phyloP scores from a whole-genome alignment of 2,113 vertebrate species.

The Perca schrenkii region DNA sequence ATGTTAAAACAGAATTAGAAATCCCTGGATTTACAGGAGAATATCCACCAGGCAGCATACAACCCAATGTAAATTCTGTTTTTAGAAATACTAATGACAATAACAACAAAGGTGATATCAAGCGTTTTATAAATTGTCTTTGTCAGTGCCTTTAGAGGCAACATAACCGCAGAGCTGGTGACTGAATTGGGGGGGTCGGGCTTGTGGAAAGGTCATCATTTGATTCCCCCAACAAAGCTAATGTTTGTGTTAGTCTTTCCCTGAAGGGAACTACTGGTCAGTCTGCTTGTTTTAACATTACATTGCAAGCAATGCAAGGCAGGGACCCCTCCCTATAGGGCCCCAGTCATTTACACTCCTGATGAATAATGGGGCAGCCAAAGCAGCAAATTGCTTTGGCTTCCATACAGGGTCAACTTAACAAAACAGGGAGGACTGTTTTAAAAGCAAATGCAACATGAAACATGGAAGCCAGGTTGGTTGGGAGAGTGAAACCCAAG shows the following conservation, averaged over 20 bases:
- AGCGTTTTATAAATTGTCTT: background rate
- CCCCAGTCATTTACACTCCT: background rate
- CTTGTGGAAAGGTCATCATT: background rate
- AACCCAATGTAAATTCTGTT: background rate
- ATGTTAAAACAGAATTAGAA: background rate
- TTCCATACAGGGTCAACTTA: slow-evolving; percentile 5
- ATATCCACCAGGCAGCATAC: background rate
- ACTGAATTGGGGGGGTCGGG: too few relatives aligned
- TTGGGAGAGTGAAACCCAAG: background rate
- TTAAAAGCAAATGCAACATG: background rate
- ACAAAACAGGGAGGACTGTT: background rate
- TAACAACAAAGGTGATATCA: background rate
- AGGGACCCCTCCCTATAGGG: background rate
- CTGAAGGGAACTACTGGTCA: background rate
- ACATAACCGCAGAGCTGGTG: too few relatives aligned
- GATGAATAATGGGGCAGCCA: slow-evolving; percentile 1
- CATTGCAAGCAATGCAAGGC: background rate
- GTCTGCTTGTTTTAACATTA: background rate
- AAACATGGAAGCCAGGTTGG: background rate
- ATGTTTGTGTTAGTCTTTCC: too few relatives aligned
- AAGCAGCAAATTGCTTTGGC: slow-evolving; percentile 11
- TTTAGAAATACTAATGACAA: background rate
- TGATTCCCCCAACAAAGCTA: background rate
- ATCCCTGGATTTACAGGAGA: background rate
- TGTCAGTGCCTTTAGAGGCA: background rate